Conservation (phyloP, 1,140 invertebrate genomes). For the Drosophila ironensis region DNA sequence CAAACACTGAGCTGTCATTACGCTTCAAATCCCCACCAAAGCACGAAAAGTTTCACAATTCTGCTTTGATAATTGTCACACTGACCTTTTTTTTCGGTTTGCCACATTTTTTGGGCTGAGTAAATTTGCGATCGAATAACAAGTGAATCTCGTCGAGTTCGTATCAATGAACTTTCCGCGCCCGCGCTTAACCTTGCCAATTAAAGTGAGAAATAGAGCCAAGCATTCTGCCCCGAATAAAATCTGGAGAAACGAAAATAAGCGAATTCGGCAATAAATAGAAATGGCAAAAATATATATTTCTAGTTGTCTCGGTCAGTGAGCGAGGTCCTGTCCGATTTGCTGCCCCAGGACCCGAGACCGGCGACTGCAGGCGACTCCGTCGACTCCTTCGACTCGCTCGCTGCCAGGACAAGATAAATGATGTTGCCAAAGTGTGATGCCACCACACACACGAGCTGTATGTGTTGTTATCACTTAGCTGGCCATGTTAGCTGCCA, state of each 20-base stretch:
- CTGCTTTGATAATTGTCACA: constrained; percentile 59
- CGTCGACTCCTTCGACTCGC: constrained; percentile 19
- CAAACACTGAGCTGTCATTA: constrained; percentile 23
- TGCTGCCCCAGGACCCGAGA: constrained; percentile 9
- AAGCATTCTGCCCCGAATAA: constrained; percentile 14
- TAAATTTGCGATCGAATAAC: constrained; percentile 33
- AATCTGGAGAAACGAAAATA: constrained; percentile 20
- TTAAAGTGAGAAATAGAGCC: constrained; percentile 70
- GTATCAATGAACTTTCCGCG: constrained; percentile 38
- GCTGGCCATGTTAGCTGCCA: constrained; percentile 51
- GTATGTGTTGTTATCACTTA: constrained; percentile 42
- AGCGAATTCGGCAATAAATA: constrained; percentile 67
- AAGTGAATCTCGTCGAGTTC: constrained; percentile 36
- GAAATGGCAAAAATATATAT: constrained; percentile 38
- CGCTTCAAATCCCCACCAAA: constrained; percentile 31
- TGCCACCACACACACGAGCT: constrained; percentile 17
- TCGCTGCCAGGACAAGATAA: constrained; percentile 58
- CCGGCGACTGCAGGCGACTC: constrained; percentile 27
- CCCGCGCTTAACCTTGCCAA: constrained; percentile 69
- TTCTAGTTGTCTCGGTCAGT: constrained; percentile 44
- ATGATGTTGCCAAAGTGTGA: constrained; percentile 63
- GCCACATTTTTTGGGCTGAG: background rate
- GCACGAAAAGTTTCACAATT: constrained; percentile 10
- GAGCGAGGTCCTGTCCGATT: constrained; percentile 28
- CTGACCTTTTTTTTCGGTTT: constrained; percentile 56